Conservation (phyloP, 1,140 invertebrate species). For the Tetragonula clypearis region DNA sequence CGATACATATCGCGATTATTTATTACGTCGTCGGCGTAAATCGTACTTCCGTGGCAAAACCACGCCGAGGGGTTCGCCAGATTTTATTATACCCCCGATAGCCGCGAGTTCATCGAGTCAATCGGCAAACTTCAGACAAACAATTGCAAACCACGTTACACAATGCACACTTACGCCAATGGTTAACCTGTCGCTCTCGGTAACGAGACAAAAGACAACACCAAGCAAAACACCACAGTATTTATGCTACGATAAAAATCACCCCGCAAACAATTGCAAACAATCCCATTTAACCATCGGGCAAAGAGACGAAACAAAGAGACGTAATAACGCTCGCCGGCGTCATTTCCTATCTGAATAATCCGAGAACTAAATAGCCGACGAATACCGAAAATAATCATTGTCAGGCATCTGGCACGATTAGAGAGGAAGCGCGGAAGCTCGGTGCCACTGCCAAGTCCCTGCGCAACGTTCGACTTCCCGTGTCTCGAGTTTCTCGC, state of each 20-base stretch:
- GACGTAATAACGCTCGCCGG: neutral
- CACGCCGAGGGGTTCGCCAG: too few species aligned
- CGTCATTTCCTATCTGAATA: neutral
- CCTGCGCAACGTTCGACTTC: neutral
- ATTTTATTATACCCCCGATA: too few species aligned
- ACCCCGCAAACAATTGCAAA: neutral
- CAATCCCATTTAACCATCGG: neutral
- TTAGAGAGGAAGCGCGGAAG: neutral
- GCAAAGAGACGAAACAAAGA: neutral
- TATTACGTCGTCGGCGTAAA: too few species aligned
- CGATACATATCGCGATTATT: too few species aligned
- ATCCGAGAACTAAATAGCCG: neutral
- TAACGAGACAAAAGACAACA: neutral
- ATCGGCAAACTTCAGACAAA: too few species aligned
- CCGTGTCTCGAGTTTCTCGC: neutral
- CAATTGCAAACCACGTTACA: too few species aligned
- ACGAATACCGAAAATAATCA: slow-evolving; percentile 1
- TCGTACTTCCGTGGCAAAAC: too few species aligned
- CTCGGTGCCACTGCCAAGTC: neutral
- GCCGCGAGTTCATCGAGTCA: too few species aligned
- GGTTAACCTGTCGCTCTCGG: neutral
- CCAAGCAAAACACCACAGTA: neutral
- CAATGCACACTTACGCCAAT: neutral
- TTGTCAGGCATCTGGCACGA: neutral
- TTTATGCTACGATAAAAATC: neutral